Base-by-base conservation (phyloP, 1,140 invertebrate species). In the Orchesella cincta region DNA sequence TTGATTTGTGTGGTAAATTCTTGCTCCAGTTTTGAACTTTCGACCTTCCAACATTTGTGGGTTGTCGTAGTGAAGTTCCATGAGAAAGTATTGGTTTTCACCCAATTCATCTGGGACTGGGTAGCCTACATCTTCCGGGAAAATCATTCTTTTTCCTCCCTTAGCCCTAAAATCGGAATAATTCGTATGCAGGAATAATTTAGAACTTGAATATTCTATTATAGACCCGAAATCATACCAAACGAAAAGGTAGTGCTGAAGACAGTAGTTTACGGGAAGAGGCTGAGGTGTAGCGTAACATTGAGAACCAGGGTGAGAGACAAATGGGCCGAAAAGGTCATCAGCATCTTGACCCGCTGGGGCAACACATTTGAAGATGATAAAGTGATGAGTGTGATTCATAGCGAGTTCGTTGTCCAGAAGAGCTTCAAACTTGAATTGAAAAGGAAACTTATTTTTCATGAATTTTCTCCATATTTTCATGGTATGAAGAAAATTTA, bases 31-130 rank as follows among this genome's bases (percentile, higher is more conserved):
- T 57, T 76, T 20, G 23, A 76, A 76, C 23, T 54, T 64, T 1
- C 57, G 1, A 35, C 46, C 67, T 36, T 0, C 12, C 0, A 39
- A 0, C 14, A 52, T 23, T 0, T 46, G 35, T 1, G 78, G 78
- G 46, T 79, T 79, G 39, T 79, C 78, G 33, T 76, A 79, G 75
- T 79, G 78, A 5, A 76, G 23, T 29, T 79, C 74, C 36, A 79
- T 28, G 3, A 52, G 16, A 20, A 28, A 54, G 39, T 51, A 74
- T 74, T 46, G 29, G 8, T 26, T 2, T 1, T 28, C 20, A 18
- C 31, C 54, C 0, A 33, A 29, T 23, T 51, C 18, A 18, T 74
- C 73, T 54, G 20, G 28, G 20, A 79, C 33, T 26, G 78, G 70
- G n/a, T 33, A 64, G 0, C 78, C 78, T 0, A 74, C 70, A 39